A percentile compares a stretch with the other conserved stretches of the same genome.
phyloP scores from a whole-genome alignment of 2,888 invertebrate species.

The Drosophila stalkeri region DNA sequence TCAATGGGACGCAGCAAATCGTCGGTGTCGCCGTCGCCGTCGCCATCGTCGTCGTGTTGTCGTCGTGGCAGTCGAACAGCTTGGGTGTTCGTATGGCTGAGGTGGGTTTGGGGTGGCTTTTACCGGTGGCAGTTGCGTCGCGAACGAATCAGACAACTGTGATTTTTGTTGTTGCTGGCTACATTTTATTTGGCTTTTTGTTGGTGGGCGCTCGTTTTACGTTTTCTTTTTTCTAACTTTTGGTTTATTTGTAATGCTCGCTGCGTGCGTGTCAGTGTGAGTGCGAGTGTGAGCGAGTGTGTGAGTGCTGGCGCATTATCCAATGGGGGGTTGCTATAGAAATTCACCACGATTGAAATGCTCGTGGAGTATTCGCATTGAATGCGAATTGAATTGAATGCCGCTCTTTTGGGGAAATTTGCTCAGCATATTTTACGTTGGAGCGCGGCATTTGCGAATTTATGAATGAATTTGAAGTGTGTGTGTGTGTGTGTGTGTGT shows the following conservation, averaged over 20 bases:
- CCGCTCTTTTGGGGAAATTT: constrained; percentile 61
- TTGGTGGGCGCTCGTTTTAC: constrained; percentile 56
- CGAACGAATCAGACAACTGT: constrained; percentile 84
- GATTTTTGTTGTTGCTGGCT: constrained; percentile 79
- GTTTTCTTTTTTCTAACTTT: constrained; percentile 61
- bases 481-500: constrained; percentile 13
- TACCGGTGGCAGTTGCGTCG: constrained; percentile 71
- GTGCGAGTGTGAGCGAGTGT: constrained; percentile 34
- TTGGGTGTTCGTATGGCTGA: constrained; percentile 20
- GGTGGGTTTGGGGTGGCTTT: constrained; percentile 23
- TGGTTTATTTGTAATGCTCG: constrained; percentile 50
- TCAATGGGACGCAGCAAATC: constrained; percentile 60
- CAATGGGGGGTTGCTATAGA: constrained; percentile 70
- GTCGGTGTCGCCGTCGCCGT: constrained; percentile 26
- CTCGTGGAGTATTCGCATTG: constrained; percentile 39
- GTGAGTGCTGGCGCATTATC: constrained; percentile 52
- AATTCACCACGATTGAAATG: constrained; percentile 67
- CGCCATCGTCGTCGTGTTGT: constrained; percentile 13
- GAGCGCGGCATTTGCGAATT: constrained; percentile 44
- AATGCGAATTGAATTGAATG: constrained; percentile 57
- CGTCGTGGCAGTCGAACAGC: constrained; percentile 8
- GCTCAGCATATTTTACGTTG: constrained; percentile 52
- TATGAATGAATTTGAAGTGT: constrained; percentile 70
- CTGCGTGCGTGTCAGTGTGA: constrained; percentile 29
- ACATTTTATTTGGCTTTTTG: constrained; percentile 77